These are phyloP conservation scores for Taphrorychus bicolor DNA, from an alignment of 2,888 invertebrate species.

Conservation along the genomic window DNA sequence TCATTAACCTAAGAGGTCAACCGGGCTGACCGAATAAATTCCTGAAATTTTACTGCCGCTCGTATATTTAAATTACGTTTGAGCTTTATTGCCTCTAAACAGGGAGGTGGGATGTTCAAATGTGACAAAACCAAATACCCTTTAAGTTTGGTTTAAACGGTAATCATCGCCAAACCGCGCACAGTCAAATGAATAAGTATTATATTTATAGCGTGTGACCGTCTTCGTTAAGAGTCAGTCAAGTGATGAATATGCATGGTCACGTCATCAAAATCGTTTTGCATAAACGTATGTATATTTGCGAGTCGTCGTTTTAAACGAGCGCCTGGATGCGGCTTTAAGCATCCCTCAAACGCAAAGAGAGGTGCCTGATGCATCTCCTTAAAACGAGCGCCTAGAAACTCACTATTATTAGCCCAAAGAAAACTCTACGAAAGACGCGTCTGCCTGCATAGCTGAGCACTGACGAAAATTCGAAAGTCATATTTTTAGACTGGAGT, in stretches of 20 bases:
- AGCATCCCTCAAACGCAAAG: background rate
- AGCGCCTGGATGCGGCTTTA: background rate
- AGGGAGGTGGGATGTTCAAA: background rate
- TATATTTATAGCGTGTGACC: conserved; percentile 3
- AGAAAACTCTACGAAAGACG: background rate
- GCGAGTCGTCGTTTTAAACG: too few species aligned
- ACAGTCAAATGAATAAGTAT: conserved; percentile 5
- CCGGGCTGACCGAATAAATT: conserved; percentile 11
- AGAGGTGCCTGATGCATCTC: background rate
- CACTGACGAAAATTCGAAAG: background rate
- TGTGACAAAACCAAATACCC: background rate
- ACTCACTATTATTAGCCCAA: background rate
- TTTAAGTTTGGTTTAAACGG: background rate
- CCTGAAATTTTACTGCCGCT: conserved; percentile 9
- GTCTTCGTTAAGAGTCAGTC: background rate
- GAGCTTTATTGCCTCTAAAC: background rate
- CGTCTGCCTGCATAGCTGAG: background rate
- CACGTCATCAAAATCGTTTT: background rate
- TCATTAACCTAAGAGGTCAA: conserved; percentile 30
- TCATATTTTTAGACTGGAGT: background rate
- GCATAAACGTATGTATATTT: background rate
- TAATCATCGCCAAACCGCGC: background rate
- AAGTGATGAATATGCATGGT: background rate
- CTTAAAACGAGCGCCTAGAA: background rate
- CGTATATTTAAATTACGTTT: background rate